Base-by-base conservation (phyloP, 2,888 invertebrate genomes). In the Ennomos fuscantarius region DNA sequence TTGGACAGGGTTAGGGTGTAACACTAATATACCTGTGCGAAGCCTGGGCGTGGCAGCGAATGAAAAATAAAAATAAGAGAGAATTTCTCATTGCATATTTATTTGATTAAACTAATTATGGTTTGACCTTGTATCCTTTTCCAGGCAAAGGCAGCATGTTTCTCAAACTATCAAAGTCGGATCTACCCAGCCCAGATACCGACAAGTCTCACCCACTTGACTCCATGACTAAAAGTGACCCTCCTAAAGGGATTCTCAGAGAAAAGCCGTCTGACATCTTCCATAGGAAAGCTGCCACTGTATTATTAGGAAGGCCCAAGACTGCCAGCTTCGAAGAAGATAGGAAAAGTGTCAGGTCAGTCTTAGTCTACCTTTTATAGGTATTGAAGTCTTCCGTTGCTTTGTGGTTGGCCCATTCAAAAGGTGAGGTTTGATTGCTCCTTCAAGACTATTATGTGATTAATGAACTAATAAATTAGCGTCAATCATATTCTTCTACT, bases 291-390 rank as follows among this genome's bases (percentile, higher is more conserved):
- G 70, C 77, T 0, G 87, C 89, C n/a, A 63, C 78, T 1, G 63
- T 80, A 0, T 60, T 81, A 34, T 59, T 50, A 24, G 83, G 87
- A 0, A 79, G 76, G 50, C 71, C 78, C 1, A 84, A 87, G 51
- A 76, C 82, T 43, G 71, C 89, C 39, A 86, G 93, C 67, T 92
- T 93, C 59, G 96, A 96, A 60, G 96, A 95, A 35, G 95, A 96
- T 56, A 94, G 94, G 59, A 96, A 96, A 77, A 96, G 95, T 76
- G 96, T 97, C 0, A 83, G 93, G 93, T 92, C 63, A 62, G 64
- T 11, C 11, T n/a, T 11, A 24, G 3, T 41, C 6, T 9, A 12
- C 2, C 9, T 9, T 37, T 8, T 13, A 33, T 35, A 12, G 9
- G 31, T 24, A 33, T 15, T 9, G 12, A 2, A 24, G 24, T 3